phyloP scores from a whole-genome alignment of 2,797 vertebrate species.

The Echeneis naucrates region DNA sequence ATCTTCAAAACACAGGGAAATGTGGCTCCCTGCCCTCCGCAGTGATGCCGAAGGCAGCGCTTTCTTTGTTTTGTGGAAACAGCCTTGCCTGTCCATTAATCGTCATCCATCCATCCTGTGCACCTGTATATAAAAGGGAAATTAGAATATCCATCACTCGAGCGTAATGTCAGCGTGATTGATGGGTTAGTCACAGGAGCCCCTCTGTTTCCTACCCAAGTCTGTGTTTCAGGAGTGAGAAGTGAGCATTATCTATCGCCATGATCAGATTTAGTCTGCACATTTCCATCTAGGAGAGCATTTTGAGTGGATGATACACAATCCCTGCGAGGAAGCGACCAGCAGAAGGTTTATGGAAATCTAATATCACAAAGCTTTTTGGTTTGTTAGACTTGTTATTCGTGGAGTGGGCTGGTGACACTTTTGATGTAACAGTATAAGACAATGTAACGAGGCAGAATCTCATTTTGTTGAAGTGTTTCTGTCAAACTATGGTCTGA shows the following conservation, averaged over 20 bases:
- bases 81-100: slow-evolving; percentile 77
- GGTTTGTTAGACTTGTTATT: slow-evolving; percentile 82
- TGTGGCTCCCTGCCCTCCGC: slow-evolving; percentile 38
- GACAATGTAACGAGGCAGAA: slow-evolving; percentile 82
- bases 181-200: slow-evolving; percentile 82
- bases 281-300: slow-evolving; percentile 79
- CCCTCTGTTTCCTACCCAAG: slow-evolving; percentile 72
- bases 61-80: slow-evolving; percentile 76
- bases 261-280: slow-evolving; percentile 82
- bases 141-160: slow-evolving; percentile 85
- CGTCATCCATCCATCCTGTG: slow-evolving; percentile 79
- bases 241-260: slow-evolving; percentile 81
- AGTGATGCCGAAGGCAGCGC: slow-evolving; percentile 46
- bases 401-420: slow-evolving; percentile 78
- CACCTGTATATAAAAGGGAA: slow-evolving; percentile 84
- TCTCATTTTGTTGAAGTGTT: slow-evolving; percentile 82
- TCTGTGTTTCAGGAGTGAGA: slow-evolving; percentile 78
- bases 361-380: slow-evolving; percentile 79
- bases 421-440: slow-evolving; percentile 80
- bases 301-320: slow-evolving; percentile 80
- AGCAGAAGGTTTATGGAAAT: slow-evolving; percentile 82
- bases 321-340: slow-evolving; percentile 70
- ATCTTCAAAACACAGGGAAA: slow-evolving; percentile 54
- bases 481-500: slow-evolving; percentile 81
- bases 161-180: slow-evolving; percentile 79